Evolutionary conservation across 2,888 invertebrate genomes (phyloP), one percentile per base, ranked within the genome.

Genomic region (Ophion ventricosus): DNA sequence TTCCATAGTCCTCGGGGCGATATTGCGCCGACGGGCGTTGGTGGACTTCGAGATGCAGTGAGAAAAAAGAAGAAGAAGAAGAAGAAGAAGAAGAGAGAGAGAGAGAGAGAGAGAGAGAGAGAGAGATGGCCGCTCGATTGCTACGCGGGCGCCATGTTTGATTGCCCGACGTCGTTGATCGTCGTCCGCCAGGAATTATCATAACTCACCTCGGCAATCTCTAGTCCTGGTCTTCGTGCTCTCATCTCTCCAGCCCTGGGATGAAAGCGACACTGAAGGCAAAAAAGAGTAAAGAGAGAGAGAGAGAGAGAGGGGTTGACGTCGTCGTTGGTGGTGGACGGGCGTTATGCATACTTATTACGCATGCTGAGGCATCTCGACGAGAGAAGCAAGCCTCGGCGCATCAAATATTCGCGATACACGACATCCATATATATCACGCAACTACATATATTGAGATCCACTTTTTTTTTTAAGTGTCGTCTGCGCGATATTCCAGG

Each of bases 111-210:
- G 77, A 63, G 49, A 57, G 80, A 82, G 56, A 69, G 63, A 35
- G 82, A 78, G 66, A 57, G 77, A 73, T 20, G 67, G 79, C 72
- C 90, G 89, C 90, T 89, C 91, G 91, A 90, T 91, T 90, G 90
- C 88, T 81, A 73, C 76, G 86, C 90, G 90, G 90, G 90, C 91
- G 91, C 91, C 91, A 91, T 92, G 90, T 92, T 92, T 92, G 92
- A 92, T 92, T 92, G 91, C 91, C 87, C 89, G 90, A 90, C 90
- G 91, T 90, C 90, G 91, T 91, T 91, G 91, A 91, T 91, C 91
- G 91, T 89, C 89, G 91, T 90, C 92, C 89, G 90, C 89, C 89
- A 89, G 88, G 88, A 92, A 92, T 92, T 90, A 92, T 92, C 91
- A 91, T 91, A 91, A 91, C 90, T 92, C 90, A 84, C 82, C 82